These are phyloP conservation scores for Cottoperca gobio DNA, from an alignment of 2,797 vertebrate genomes.

Conservation along the genomic window DNA sequence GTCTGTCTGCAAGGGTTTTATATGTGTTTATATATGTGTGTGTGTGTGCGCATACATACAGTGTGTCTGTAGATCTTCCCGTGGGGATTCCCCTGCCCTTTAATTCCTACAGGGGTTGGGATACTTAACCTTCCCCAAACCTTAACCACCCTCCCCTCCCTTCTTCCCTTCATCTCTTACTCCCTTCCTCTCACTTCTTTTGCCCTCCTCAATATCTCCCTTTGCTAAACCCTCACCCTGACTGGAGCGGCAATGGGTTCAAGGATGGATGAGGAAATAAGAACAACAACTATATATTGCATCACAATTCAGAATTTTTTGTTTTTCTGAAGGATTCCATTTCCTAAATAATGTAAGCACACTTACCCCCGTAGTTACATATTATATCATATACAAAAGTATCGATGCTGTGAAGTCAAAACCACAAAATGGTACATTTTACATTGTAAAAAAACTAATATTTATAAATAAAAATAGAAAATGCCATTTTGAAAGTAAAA, in stretches of 20 bases:
- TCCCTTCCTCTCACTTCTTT: constrained; percentile 34
- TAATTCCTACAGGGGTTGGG: constrained; percentile 52
- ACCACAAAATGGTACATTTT: neutral
- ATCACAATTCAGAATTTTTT: neutral
- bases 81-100: constrained; percentile 71
- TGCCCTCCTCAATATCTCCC: constrained; percentile 29
- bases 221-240: constrained; percentile 36
- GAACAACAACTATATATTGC: neutral
- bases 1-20: constrained; percentile 45
- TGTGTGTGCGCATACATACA: constrained; percentile 50
- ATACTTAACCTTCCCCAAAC: constrained; percentile 68
- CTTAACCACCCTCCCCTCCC: constrained; percentile 30
- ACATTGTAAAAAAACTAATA: neutral
- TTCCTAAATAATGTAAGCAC: constrained; percentile 1
- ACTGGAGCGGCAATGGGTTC: constrained; percentile 24
- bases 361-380: neutral
- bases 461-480: neutral
- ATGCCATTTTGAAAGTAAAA: no score
- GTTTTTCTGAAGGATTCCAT: constrained; percentile 10
- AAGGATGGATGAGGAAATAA: constrained; percentile 25
- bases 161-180: constrained; percentile 31
- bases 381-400: neutral
- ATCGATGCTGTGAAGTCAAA: constrained; percentile 1
- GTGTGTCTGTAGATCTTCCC: constrained; percentile 59
- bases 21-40: constrained; percentile 18